Conservation (phyloP, 2,888 invertebrate genomes). For the Venusia cambrica region DNA sequence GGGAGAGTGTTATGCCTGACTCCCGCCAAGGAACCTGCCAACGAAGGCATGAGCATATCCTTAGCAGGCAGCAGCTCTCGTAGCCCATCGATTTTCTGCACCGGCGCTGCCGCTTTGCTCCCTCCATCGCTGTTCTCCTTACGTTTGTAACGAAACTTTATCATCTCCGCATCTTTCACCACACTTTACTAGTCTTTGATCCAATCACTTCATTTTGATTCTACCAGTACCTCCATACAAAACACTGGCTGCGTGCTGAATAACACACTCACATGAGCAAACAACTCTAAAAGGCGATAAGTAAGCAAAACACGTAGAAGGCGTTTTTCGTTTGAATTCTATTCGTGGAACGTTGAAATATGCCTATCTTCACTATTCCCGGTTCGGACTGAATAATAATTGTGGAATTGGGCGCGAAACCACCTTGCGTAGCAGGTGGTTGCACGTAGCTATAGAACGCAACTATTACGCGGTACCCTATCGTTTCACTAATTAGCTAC, state of each 20-base stretch:
- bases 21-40: constrained; percentile 62
- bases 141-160: constrained; percentile 84
- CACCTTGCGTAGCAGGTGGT: constrained; percentile 57
- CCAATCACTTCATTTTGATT: constrained; percentile 43
- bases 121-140: constrained; percentile 74
- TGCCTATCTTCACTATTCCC: constrained; percentile 32
- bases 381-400: constrained; percentile 27
- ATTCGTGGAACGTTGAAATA: constrained; percentile 46
- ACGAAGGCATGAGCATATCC: constrained; percentile 65
- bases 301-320: constrained; percentile 68
- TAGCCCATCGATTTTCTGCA: constrained; percentile 70
- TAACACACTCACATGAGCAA: constrained; percentile 54
- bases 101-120: constrained; percentile 46
- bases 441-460: constrained; percentile 31
- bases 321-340: constrained; percentile 64
- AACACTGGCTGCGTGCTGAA: constrained; percentile 65
- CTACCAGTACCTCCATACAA: constrained; percentile 53
- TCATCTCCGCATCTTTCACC: constrained; percentile 77
- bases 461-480: constrained; percentile 47
- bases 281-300: constrained; percentile 64
- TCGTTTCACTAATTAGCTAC: constrained; percentile 42
- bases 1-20: constrained; percentile 73
- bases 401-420: constrained; percentile 61
- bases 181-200: no score
- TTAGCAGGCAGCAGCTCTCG: constrained; percentile 71